These are phyloP conservation scores for Etheostoma spectabile DNA, from an alignment of 2,113 vertebrate genomes.

Conservation along the genomic window DNA sequence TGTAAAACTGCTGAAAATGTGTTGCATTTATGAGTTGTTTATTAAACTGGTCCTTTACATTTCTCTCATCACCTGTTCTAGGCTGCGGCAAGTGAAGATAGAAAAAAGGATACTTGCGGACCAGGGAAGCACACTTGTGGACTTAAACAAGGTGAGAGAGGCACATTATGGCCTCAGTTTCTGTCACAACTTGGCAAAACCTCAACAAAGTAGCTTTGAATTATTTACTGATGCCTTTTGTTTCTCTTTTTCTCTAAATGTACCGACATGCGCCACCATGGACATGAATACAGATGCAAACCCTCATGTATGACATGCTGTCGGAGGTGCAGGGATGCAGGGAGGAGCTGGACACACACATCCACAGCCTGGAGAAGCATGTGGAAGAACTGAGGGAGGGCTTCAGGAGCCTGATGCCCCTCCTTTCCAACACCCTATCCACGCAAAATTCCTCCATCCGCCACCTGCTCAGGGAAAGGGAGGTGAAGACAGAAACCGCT, in stretches of 20 bases:
- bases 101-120: constrained; percentile 92
- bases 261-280: neutral
- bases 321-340: constrained; percentile 89
- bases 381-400: constrained; percentile 80
- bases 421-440: constrained; percentile 80
- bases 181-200: constrained; percentile 20
- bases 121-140: constrained; percentile 90
- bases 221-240: neutral
- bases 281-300: constrained; percentile 85
- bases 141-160: constrained; percentile 83
- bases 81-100: constrained; percentile 91
- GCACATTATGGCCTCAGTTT: constrained; percentile 75
- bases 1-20: neutral
- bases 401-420: constrained; percentile 79
- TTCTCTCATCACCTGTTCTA: constrained; percentile 48
- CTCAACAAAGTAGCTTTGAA: constrained; percentile 10
- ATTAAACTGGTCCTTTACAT: neutral
- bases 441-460: constrained; percentile 83
- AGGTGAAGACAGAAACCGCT: constrained; percentile 47
- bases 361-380: constrained; percentile 82
- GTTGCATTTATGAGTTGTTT: neutral
- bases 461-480: constrained; percentile 78
- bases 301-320: constrained; percentile 87
- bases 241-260: neutral
- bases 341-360: constrained; percentile 87